Percentiles rank a stretch among this genome's conserved stretches.
phyloP scores from a whole-genome alignment of 2,113 vertebrate species.

The Cyanoderma ruficeps region DNA sequence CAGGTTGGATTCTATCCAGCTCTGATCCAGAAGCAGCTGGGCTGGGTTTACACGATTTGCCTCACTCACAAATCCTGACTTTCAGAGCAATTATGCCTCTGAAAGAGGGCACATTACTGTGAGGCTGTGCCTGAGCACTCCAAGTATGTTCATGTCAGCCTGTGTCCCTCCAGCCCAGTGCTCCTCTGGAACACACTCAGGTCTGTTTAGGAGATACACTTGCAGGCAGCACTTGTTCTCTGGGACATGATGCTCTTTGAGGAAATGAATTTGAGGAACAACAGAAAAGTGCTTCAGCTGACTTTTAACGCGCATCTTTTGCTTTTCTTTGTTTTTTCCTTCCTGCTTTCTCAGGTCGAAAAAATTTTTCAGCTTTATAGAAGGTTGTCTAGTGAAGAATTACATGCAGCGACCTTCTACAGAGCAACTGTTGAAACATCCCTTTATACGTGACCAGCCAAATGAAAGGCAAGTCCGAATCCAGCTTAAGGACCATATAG shows the following conservation, averaged over 20 bases:
- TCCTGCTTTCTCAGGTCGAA: slow-evolving; percentile 84
- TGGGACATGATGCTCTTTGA: not conserved
- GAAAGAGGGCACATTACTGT: not conserved
- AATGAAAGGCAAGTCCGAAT: slow-evolving; percentile 99
- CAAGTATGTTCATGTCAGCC: not conserved
- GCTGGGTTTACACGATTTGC: not conserved
- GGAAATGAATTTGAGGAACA: not conserved
- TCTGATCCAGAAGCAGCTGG: not conserved
- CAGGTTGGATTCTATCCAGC: not conserved
- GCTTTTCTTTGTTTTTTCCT: not conserved
- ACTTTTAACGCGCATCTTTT: not conserved
- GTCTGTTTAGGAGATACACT: not conserved
- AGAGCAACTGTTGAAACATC: slow-evolving; percentile 95
- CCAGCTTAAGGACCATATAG: slow-evolving; percentile 98
- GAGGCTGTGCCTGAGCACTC: not conserved
- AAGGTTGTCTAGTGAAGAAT: slow-evolving; percentile 98
- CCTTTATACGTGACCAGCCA: slow-evolving; percentile 97
- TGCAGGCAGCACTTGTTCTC: not conserved
- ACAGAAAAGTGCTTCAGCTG: not conserved
- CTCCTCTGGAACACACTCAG: not conserved
- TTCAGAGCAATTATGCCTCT: not conserved
- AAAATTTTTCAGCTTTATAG: slow-evolving; percentile 99
- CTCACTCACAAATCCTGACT: not conserved
- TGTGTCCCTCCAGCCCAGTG: not conserved
- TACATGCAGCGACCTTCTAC: slow-evolving; percentile 96